phyloP scores from a whole-genome alignment of 2,113 vertebrate species.

The Haemorhous mexicanus region DNA sequence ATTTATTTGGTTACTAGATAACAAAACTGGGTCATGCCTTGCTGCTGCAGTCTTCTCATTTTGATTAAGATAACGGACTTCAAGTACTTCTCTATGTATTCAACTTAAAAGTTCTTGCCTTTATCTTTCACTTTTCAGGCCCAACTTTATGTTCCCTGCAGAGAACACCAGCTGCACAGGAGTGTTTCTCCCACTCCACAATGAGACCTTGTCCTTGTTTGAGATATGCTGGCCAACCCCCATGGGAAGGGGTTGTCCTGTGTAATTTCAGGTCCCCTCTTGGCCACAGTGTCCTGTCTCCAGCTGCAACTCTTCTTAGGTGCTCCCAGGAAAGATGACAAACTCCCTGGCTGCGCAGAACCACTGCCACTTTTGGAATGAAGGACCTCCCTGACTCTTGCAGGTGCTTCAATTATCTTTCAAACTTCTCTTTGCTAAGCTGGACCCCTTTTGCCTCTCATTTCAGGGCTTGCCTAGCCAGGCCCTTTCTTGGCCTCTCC shows the following conservation, averaged over 20 bases:
- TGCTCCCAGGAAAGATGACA: not conserved
- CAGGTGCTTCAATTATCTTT: not conserved
- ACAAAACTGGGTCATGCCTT: not conserved
- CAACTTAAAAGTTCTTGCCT: not conserved
- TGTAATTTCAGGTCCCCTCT: not conserved
- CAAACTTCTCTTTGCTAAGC: not conserved
- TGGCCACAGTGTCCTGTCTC: not conserved
- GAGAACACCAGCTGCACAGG: not conserved
- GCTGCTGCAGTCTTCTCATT: not conserved
- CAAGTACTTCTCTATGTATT: not conserved
- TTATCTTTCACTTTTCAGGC: not conserved
- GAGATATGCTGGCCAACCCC: not conserved
- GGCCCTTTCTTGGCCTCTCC: not conserved
- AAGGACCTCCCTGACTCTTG: not conserved
- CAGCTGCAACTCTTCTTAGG: not conserved
- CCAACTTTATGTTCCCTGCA: not conserved
- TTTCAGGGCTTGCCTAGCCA: not conserved
- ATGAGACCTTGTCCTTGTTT: not conserved
- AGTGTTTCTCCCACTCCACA: not conserved
- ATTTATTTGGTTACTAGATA: not conserved
- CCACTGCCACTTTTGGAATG: not conserved
- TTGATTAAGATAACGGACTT: not conserved
- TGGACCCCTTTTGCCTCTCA: not conserved
- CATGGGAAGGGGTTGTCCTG: fast-evolving
- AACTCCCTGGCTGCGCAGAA: not conserved